Evolutionary conservation across 2,888 invertebrate species (phyloP), one percentile per base, ranked within the genome.

Genomic region (Epirrita christyi): DNA sequence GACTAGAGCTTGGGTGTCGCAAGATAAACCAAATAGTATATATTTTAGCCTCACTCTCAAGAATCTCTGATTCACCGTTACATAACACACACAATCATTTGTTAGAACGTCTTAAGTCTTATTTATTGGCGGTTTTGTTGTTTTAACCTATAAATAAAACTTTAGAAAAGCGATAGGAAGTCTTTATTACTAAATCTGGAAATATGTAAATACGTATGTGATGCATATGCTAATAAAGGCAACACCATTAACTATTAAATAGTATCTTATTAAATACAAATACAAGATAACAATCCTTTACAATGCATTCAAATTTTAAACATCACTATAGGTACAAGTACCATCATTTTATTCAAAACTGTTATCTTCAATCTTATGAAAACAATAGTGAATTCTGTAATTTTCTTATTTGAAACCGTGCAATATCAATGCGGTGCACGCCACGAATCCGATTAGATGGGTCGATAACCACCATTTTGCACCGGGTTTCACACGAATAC

Each of bases 391-490:
- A 72, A 72, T 75, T 73, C 70, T 59, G 72, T 71, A 76, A 78
- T 75, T 78, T 78, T 75, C 75, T 76, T 75, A 73, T 75, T 75
- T 69, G 78, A 67, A 78, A 76, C 79, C 72, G 74, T 78, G 78
- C 78, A 78, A 76, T 80, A 81, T 81, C 80, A 76, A 80, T 77
- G 76, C 76, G 55, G 71, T 71, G 74, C 76, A 72, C 63, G 66
- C 70, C 64, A 73, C 65, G 78, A 73, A 75, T 73, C 72, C 71
- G 82, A 85, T 85, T 81, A 83, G 81, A 81, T 83, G 75, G 61
- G 59, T 70, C 72, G 82, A 85, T 59, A 48, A 49, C 55, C 51
- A 61, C 66, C 67, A 63, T 54, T 64, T 66, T 59, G 72, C 73
- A 71, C 71, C 65, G 64, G 70, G 72, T 69, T 81, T 83, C 80